A percentile compares a stretch with the other conserved stretches of the same genome.
Evolutionary conservation across 2,797 vertebrate genomes (phyloP).

Genomic region (Scomberomorus guttatus): DNA sequence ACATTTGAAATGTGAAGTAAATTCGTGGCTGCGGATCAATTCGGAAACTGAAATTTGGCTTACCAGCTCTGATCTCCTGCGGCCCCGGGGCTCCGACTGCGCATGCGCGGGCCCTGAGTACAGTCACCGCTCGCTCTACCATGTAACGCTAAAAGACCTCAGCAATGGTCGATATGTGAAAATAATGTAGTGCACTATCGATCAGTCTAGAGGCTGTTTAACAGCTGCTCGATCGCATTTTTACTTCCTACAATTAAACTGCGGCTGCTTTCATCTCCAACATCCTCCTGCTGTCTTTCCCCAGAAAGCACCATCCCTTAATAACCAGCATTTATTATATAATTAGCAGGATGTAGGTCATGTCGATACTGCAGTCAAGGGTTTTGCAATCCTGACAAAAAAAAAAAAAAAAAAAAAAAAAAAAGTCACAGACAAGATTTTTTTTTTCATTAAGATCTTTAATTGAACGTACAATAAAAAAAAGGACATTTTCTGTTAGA

Average conservation of each 20-base stretch:
- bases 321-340: constrained; percentile 65
- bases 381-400: constrained; percentile 28
- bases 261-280: no score
- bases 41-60: constrained; percentile 82
- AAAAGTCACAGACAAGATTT: not conserved
- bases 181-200: constrained; percentile 10
- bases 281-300: not conserved
- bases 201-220: not conserved
- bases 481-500: constrained; percentile 25
- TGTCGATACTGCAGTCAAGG: constrained; percentile 53
- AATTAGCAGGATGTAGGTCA: constrained; percentile 78
- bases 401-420: not conserved
- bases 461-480: constrained; percentile 79
- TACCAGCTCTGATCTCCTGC: constrained; percentile 89
- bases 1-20: constrained; percentile 39
- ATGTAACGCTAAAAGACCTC: constrained; percentile 45
- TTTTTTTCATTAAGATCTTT: constrained; percentile 71
- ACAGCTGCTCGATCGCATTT: not conserved
- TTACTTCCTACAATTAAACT: accelerated
- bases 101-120: constrained; percentile 81
- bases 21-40: constrained; percentile 67
- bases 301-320: not conserved
- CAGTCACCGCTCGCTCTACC: constrained; percentile 54
- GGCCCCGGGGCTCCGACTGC: constrained; percentile 78
- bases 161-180: constrained; percentile 28